These are phyloP conservation scores for Lagorchestes hirsutus DNA, from an alignment of 2,797 vertebrate species.

Conservation along the genomic window DNA sequence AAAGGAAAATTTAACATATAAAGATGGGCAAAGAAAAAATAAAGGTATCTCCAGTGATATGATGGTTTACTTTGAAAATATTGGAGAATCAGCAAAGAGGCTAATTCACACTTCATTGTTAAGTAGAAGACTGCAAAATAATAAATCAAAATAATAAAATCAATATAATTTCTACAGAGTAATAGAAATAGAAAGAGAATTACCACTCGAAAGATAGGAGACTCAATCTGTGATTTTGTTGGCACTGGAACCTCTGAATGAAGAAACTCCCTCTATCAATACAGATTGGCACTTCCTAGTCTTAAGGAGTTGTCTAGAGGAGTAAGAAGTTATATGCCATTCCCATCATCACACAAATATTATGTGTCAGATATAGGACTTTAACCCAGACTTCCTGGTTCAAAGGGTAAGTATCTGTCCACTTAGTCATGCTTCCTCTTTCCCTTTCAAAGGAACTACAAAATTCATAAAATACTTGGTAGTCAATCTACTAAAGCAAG, in stretches of 20 bases:
- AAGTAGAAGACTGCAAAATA: neutral
- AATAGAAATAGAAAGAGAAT: neutral
- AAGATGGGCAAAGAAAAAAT: neutral
- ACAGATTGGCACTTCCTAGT: neutral
- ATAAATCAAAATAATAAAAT: neutral
- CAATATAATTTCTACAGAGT: neutral
- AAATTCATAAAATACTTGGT: neutral
- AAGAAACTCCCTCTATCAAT: neutral
- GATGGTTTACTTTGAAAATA: neutral
- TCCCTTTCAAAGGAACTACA: neutral
- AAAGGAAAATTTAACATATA: neutral
- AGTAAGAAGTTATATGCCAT: neutral
- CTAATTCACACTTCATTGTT: neutral
- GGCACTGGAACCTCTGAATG: neutral
- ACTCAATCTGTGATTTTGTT: neutral
- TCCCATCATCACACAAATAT: neutral
- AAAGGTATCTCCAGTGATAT: neutral
- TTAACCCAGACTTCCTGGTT: neutral
- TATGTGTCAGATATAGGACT: neutral
- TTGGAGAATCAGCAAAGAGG: neutral
- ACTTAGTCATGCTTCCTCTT: neutral
- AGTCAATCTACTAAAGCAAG: neutral
- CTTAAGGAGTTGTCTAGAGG: neutral
- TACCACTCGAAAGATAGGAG: neutral
- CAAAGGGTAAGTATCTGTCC: neutral